phyloP scores from a whole-genome alignment of 1,140 invertebrate genomes.

The Helicoverpa zea region DNA sequence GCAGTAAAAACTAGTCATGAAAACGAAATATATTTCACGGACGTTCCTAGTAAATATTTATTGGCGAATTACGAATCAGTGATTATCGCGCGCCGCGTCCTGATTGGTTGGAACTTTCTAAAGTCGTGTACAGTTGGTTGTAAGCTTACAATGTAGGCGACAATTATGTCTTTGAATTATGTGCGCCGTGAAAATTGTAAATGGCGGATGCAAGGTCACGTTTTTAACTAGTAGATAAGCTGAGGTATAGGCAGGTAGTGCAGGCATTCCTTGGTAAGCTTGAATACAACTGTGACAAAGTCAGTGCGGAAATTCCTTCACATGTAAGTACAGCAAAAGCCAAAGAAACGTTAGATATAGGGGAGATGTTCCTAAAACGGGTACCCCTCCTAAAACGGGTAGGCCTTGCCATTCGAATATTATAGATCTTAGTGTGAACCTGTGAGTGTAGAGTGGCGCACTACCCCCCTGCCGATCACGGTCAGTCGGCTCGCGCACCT shows the following conservation, averaged over 20 bases:
- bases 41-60: conserved; percentile 45
- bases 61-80: conserved; percentile 43
- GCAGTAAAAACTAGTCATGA: conserved; percentile 17
- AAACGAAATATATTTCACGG: conserved; percentile 27
- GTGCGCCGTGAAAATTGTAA: conserved; percentile 34
- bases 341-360: too few species aligned
- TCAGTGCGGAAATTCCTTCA: too few species aligned
- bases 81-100: conserved; percentile 9
- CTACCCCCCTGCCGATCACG: too few species aligned
- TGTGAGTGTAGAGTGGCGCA: too few species aligned
- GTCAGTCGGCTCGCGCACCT: too few species aligned
- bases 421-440: too few species aligned
- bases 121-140: conserved; percentile 8
- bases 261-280: too few species aligned
- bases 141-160: conserved; percentile 29
- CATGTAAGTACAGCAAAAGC: too few species aligned
- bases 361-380: too few species aligned
- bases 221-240: conserved; percentile 8
- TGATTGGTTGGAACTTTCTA: conserved; percentile 39
- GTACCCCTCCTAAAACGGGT: too few species aligned
- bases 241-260: not conserved
- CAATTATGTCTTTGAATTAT: conserved; percentile 45
- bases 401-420: too few species aligned
- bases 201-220: conserved; percentile 30
- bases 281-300: too few species aligned